phyloP scores from a whole-genome alignment of 2,113 vertebrate genomes.

The Vireo altiloquus region DNA sequence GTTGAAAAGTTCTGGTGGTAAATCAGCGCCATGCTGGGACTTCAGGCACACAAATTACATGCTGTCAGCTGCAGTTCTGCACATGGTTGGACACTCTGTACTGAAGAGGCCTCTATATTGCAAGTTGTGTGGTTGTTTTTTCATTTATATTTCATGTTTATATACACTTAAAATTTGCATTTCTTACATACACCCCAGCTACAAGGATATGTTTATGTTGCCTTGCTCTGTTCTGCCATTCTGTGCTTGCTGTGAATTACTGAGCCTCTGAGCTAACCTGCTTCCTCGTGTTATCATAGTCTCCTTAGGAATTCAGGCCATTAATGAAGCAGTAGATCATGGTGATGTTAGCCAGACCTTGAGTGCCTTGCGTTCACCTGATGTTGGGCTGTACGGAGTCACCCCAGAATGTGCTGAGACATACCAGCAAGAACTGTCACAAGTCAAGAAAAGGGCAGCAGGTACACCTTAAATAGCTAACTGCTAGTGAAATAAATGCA shows the following conservation, averaged over 20 bases:
- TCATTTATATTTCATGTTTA: neutral
- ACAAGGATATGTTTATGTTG: neutral
- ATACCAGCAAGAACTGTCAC: slow-evolving; percentile 85
- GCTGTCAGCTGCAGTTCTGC: neutral
- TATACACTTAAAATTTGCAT: neutral
- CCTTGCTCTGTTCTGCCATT: neutral
- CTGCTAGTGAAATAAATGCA: neutral
- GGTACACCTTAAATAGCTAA: slow-evolving; percentile 68
- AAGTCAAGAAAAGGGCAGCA: slow-evolving; percentile 78
- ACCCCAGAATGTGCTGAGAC: slow-evolving; percentile 87
- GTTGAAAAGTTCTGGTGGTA: neutral
- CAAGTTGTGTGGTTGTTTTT: neutral
- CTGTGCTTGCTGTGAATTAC: neutral
- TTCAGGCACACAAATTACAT: fast-evolving
- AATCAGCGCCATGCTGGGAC: neutral
- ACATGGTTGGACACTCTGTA: neutral
- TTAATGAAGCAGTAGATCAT: slow-evolving; percentile 87
- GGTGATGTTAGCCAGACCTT: slow-evolving; percentile 81
- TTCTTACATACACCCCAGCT: neutral
- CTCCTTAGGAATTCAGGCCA: slow-evolving; percentile 85
- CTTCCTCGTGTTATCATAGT: slow-evolving; percentile 69
- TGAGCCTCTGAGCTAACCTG: neutral
- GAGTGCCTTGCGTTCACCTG: slow-evolving; percentile 78
- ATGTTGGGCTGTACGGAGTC: slow-evolving; percentile 89
- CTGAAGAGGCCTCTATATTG: neutral